Evolutionary conservation across 2,888 invertebrate species (phyloP).

Genomic region (Atethmia centrago): DNA sequence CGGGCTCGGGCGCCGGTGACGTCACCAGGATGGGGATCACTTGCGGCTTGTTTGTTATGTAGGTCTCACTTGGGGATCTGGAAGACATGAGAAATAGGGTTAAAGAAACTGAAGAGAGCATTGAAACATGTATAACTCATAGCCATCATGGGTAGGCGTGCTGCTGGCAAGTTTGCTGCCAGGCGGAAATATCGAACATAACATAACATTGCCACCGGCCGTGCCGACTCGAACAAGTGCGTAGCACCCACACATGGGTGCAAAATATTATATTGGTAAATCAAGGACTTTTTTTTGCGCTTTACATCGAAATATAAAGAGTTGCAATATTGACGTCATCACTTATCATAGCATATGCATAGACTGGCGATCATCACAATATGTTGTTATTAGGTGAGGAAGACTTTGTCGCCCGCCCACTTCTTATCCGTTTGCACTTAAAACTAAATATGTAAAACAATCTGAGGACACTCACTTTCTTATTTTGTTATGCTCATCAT

Average conservation of each 20-base stretch:
- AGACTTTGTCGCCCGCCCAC: neutral
- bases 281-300: neutral
- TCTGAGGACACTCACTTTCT: slow-evolving; percentile 79
- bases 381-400: neutral
- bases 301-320: neutral
- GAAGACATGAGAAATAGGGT: slow-evolving; percentile 38
- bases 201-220: neutral
- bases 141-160: neutral
- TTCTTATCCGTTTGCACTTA: neutral
- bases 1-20: slow-evolving; percentile 82
- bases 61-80: slow-evolving; percentile 84
- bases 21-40: slow-evolving; percentile 87
- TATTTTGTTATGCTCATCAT: slow-evolving; percentile 79
- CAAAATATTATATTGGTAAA: neutral
- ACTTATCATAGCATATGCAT: neutral
- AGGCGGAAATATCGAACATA: neutral
- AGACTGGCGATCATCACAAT: neutral
- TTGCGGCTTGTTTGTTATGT: slow-evolving; percentile 73
- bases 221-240: neutral
- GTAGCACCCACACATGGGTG: neutral
- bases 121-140: neutral
- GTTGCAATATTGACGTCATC: neutral
- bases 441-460: neutral
- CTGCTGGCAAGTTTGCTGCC: neutral
- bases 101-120: neutral